Base-by-base conservation (phyloP, 2,888 invertebrate species). In the Cheilosia variabilis region DNA sequence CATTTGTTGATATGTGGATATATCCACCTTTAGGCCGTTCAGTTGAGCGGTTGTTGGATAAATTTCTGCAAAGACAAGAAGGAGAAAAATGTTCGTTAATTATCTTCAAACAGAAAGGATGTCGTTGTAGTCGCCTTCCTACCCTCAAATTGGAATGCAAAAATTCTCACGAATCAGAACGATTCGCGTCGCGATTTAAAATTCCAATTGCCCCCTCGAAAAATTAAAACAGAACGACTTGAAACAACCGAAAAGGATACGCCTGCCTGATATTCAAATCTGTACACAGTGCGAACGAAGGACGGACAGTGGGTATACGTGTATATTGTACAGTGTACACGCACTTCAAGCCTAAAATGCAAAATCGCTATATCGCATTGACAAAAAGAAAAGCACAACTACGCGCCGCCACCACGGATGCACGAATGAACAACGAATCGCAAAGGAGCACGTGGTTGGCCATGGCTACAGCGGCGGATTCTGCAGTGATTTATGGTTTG, bases 1-100 rank as follows among this genome's bases (percentile, higher is more conserved):
- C 91, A 91, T 91, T 84, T 91, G 91, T 75, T 91, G 90, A 86
- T 90, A 92, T 90, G 90, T 91, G 90, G 91, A 91, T 89, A 91
- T 91, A 90, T 91, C 92, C 91, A 91, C 90, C 90, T 90, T 91
- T 75, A 91, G 86, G 89, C 91, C 90, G 91, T 91, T 91, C 91
- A 92, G 91, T 88, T 90, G 91, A 37, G 78, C 75, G 75, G 66
- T 66, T 76, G 71, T 55, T 65, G 47, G 66, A 53, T 77, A 77
- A 77, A 77, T 63, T 72, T 88, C 91, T 91, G 89, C n/a, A 90
- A 88, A 88, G 13, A 78, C 58, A 86, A 75, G 55, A 31, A 47
- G 57, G 50, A 72, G 43, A 66, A 47, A 60, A 22, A 13, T n/a
- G 15, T 41, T n/a, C 15, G 73, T 45, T 60, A 81, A 43, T 63